phyloP scores from a whole-genome alignment of 35 echinoderm and acorn worm species.

The Patiria miniata region DNA sequence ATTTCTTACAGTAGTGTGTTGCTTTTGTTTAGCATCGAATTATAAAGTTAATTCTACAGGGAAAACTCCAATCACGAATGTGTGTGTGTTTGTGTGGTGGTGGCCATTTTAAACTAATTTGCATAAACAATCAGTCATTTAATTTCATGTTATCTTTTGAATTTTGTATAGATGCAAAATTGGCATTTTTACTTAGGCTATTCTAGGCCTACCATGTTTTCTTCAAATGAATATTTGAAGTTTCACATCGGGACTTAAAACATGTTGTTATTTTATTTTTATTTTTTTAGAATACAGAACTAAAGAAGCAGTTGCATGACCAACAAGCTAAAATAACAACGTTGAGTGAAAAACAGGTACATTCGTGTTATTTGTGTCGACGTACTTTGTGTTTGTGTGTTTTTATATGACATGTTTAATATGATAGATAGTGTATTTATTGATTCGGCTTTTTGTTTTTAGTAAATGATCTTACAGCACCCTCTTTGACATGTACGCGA shows the following conservation, averaged over 20 bases:
- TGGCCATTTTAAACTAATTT: neutral
- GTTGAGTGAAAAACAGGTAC: constrained; percentile 94
- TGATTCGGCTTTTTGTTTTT: neutral
- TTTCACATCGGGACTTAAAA: too few relatives aligned
- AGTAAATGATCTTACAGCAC: neutral
- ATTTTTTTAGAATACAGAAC: constrained; percentile 68
- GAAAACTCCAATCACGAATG: neutral
- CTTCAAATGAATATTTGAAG: too few relatives aligned
- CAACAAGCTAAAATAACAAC: constrained; percentile 83
- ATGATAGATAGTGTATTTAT: neutral
- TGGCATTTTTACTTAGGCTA: too few relatives aligned
- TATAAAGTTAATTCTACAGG: neutral
- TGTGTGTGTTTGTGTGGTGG: neutral
- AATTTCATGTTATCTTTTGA: neutral
- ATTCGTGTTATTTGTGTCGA: neutral
- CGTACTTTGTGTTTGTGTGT: neutral
- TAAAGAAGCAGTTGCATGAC: constrained; percentile 75
- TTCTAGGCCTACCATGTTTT: too few relatives aligned
- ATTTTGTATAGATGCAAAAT: too few relatives aligned
- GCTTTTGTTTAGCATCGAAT: neutral
- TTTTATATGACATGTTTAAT: neutral
- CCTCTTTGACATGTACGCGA: neutral
- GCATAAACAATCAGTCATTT: neutral
- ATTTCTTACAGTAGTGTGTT: neutral
- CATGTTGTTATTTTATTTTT: constrained; percentile 1